Conservation (phyloP, 2,888 invertebrate species). For the Labia minor region DNA sequence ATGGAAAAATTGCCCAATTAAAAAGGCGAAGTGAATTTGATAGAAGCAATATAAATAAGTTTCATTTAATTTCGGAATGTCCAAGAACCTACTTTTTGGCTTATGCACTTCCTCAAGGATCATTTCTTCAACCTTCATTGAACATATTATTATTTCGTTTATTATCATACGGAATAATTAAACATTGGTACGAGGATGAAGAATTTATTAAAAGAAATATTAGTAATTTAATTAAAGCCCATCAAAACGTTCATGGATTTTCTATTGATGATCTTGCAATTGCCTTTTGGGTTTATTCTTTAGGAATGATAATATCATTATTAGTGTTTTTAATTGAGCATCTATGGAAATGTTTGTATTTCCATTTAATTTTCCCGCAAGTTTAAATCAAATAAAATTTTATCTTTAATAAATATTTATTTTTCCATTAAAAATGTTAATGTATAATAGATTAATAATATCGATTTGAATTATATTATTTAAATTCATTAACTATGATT, state of each 20-base stretch:
- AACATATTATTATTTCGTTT: slow-evolving; percentile 28
- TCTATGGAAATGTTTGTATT: too few species aligned
- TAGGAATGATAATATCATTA: neutral
- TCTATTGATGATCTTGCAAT: slow-evolving; percentile 15
- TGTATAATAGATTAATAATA: too few species aligned
- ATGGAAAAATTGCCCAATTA: neutral
- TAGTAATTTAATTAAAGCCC: neutral
- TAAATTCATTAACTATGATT: too few species aligned
- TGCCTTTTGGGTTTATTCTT: neutral
- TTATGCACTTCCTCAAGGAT: slow-evolving; percentile 38
- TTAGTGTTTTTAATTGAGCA: too few species aligned
- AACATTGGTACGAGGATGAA: slow-evolving; percentile 9
- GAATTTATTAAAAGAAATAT: neutral
- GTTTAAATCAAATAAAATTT: too few species aligned
- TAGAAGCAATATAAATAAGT: neutral
- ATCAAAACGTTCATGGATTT: neutral
- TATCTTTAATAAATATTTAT: too few species aligned
- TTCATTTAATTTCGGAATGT: slow-evolving; percentile 40
- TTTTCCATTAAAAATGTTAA: too few species aligned
- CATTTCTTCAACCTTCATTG: slow-evolving; percentile 35
- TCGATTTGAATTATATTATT: too few species aligned
- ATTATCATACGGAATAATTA: slow-evolving; percentile 19
- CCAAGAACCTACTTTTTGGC: slow-evolving; percentile 37
- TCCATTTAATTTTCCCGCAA: too few species aligned
- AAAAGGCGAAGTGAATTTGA: neutral